Conservation (phyloP, 2,888 invertebrate species). For the Argyra leucocephala region DNA sequence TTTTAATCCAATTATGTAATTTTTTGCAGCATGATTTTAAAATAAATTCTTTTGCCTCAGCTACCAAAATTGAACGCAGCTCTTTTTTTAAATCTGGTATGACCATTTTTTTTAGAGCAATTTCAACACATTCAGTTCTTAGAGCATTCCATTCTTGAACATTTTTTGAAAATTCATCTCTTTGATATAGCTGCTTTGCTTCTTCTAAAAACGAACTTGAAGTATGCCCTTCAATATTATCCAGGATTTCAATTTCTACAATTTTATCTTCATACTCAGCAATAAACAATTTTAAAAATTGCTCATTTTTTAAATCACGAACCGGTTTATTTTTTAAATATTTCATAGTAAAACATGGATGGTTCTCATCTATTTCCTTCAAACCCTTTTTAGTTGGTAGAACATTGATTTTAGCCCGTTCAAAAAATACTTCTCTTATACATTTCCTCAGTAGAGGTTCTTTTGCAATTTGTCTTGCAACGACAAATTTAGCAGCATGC, state of each 20-base stretch:
- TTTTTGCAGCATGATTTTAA: conserved; percentile 75
- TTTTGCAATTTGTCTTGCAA: conserved; percentile 83
- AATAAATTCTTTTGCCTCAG: conserved; percentile 80
- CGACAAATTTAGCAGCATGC: conserved; percentile 86
- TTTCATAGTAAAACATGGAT: conserved; percentile 77
- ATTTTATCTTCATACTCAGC: conserved; percentile 71
- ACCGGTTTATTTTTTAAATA: conserved; percentile 90
- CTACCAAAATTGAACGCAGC: conserved; percentile 63
- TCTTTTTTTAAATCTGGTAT: conserved; percentile 85
- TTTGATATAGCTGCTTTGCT: conserved; percentile 56
- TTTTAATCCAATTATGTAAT: conserved; percentile 81
- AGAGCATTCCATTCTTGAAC: conserved; percentile 94
- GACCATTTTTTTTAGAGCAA: conserved; percentile 78
- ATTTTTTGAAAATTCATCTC: conserved; percentile 88
- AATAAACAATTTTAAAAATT: conserved; percentile 72
- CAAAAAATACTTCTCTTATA: conserved; percentile 77
- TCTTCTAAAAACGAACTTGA: conserved; percentile 75
- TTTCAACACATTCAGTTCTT: conserved; percentile 75
- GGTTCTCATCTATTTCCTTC: conserved; percentile 93
- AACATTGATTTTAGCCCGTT: conserved; percentile 73
- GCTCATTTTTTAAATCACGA: conserved; percentile 75
- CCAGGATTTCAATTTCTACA: conserved; percentile 61
- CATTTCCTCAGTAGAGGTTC: conserved; percentile 82
- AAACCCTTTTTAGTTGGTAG: conserved; percentile 81
- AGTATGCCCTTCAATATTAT: conserved; percentile 70